Percentiles rank a stretch among this genome's conserved stretches.
Conservation (phyloP, 2,888 invertebrate genomes). For the Drosophila rellima region DNA sequence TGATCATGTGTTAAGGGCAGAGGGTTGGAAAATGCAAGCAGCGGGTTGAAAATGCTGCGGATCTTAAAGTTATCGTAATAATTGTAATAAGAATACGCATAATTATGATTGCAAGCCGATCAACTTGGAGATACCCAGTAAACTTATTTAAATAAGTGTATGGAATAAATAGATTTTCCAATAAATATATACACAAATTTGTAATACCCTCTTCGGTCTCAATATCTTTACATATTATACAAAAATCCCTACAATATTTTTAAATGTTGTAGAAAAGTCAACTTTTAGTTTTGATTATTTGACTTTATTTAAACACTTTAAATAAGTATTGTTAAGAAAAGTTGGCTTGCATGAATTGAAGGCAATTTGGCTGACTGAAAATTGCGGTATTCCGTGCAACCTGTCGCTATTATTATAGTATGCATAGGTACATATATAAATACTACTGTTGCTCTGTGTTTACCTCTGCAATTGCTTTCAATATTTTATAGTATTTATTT, state of each 20-base stretch:
- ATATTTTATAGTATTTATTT: conserved; percentile 60
- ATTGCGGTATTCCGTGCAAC: conserved; percentile 22
- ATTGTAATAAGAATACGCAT: conserved; percentile 1
- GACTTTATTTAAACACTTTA: background rate
- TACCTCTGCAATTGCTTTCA: conserved; percentile 52
- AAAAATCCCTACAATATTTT: background rate
- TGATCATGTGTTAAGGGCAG: conserved; percentile 3
- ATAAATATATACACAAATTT: no score
- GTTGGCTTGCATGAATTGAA: conserved; percentile 10
- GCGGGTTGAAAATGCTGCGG: background rate
- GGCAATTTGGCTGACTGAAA: conserved; percentile 7
- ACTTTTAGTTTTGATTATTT: background rate
- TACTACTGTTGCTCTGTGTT: conserved; percentile 27
- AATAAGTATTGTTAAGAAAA: background rate
- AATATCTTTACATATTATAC: no score
- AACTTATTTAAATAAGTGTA: background rate
- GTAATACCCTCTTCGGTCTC: background rate
- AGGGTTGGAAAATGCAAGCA: conserved; percentile 20
- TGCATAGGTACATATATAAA: conserved; percentile 8
- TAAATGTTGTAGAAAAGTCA: background rate
- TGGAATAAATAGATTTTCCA: no score
- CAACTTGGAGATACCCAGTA: background rate
- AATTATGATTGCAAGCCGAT: background rate
- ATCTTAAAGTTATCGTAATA: conserved; percentile 3
- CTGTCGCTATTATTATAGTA: conserved; percentile 26